These are phyloP conservation scores for Tinea trinotella DNA, from an alignment of 2,888 invertebrate genomes.

Conservation along the genomic window DNA sequence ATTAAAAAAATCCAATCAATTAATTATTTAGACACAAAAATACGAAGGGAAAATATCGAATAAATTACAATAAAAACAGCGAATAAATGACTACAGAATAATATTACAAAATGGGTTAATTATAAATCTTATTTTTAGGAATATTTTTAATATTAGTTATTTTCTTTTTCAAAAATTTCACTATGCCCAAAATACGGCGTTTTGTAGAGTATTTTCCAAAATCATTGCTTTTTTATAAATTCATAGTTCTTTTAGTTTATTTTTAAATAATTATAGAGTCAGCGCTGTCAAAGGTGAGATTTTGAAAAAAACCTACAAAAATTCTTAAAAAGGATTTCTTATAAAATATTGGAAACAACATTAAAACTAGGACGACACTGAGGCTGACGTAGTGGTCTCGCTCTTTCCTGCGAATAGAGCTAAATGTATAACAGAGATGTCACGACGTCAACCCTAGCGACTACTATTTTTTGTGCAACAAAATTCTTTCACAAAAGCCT, in stretches of 20 bases:
- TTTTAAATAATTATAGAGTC: neutral
- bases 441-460: constrained; percentile 37
- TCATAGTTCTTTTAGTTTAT: too few species aligned
- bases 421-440: constrained; percentile 22
- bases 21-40: constrained; percentile 69
- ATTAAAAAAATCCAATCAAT: neutral
- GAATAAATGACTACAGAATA: constrained; percentile 67
- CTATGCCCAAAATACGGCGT: constrained; percentile 35
- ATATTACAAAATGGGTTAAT: constrained; percentile 57
- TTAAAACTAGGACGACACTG: constrained; percentile 51
- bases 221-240: constrained; percentile 24
- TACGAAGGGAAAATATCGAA: constrained; percentile 68
- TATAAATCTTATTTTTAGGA: constrained; percentile 62
- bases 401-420: constrained; percentile 15
- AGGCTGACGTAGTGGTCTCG: constrained; percentile 14
- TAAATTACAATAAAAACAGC: constrained; percentile 66
- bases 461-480: constrained; percentile 69
- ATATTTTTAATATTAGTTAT: constrained; percentile 44
- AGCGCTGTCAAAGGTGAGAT: constrained; percentile 23
- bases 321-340: constrained; percentile 42
- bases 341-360: constrained; percentile 69
- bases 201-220: constrained; percentile 37
- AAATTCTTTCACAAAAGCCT: constrained; percentile 65
- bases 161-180: constrained; percentile 49
- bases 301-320: constrained; percentile 41